Evolutionary conservation across 2,888 invertebrate species (phyloP).

Genomic region (Eutolmus rufibarbis): DNA sequence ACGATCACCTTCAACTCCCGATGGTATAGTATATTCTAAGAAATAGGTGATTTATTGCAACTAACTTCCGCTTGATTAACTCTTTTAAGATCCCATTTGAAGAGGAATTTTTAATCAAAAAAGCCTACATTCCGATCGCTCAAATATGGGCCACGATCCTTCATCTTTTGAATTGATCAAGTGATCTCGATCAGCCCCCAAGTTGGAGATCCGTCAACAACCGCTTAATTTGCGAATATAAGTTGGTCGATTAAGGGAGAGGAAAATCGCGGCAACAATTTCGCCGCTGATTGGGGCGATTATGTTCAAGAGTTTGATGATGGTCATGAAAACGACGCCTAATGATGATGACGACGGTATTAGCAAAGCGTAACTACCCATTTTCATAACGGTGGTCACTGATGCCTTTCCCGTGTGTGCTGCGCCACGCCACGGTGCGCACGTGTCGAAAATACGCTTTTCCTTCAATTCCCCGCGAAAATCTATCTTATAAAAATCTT

Average conservation of each 20-base stretch:
- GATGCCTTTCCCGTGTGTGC: neutral
- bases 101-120: neutral
- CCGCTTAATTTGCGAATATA: neutral
- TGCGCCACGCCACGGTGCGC: neutral
- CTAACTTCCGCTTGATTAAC: neutral
- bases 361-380: constrained; percentile 4
- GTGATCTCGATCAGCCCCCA: neutral
- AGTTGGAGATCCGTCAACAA: neutral
- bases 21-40: neutral
- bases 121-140: neutral
- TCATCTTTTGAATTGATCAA: neutral
- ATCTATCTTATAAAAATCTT: neutral
- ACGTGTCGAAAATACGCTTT: neutral
- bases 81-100: neutral
- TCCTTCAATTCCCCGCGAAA: neutral
- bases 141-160: neutral
- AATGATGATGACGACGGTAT: neutral
- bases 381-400: constrained; percentile 17
- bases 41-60: neutral
- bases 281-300: neutral
- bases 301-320: neutral
- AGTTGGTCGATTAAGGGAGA: neutral
- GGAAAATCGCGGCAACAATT: neutral
- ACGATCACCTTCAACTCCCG: neutral
- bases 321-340: neutral